Conservation (phyloP, 2,888 invertebrate species). For the Scotopteryx bipunctaria region DNA sequence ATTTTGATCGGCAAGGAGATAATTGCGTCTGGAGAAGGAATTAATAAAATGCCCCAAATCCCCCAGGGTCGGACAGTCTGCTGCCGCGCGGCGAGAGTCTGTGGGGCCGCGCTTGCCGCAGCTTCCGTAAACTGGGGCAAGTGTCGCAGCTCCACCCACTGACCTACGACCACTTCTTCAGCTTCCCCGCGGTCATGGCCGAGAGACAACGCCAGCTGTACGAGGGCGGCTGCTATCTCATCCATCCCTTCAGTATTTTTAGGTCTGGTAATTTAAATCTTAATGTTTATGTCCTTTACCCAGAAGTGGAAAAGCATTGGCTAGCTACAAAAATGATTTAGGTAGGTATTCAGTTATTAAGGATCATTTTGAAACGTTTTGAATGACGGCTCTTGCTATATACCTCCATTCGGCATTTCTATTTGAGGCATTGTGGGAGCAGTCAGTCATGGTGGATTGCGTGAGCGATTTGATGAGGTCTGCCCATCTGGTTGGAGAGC, state of each 20-base stretch:
- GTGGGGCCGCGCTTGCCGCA: slow-evolving; percentile 26
- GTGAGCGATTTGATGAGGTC: no score
- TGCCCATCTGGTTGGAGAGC: no score
- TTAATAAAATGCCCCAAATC: not conserved
- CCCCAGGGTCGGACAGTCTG: slow-evolving; percentile 53
- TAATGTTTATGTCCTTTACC: no score
- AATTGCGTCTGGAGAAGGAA: not conserved
- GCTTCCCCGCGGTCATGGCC: slow-evolving; percentile 56
- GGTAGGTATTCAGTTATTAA: no score
- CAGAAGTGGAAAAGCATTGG: no score
- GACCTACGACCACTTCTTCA: slow-evolving; percentile 50
- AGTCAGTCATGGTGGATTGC: no score
- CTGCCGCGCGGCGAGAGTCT: slow-evolving; percentile 36
- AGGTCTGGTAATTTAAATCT: slow-evolving; percentile 43
- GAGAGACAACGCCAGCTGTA: slow-evolving; percentile 53
- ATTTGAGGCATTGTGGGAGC: no score
- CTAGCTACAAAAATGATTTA: no score
- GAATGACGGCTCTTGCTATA: no score
- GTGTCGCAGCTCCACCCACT: slow-evolving; percentile 54
- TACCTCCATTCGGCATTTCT: no score
- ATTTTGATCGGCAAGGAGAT: no score
- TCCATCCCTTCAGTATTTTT: slow-evolving; percentile 61
- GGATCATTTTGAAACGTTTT: no score
- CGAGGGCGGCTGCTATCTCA: slow-evolving; percentile 43
- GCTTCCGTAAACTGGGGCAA: slow-evolving; percentile 44